These are phyloP conservation scores for Tenthredo notha DNA, from an alignment of 2,888 invertebrate species.

Conservation along the genomic window DNA sequence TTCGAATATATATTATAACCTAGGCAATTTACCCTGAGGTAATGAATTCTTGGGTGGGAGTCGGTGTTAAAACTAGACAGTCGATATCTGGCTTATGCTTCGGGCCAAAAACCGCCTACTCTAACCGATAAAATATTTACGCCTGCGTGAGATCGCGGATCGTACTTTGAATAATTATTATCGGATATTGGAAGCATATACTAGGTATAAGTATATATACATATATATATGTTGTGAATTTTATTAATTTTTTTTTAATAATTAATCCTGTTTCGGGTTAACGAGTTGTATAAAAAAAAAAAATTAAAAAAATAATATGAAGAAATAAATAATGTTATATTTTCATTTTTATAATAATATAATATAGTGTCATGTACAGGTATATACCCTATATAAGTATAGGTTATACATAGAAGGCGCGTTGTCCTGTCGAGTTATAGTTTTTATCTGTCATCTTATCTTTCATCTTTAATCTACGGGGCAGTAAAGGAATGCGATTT, in stretches of 20 bases:
- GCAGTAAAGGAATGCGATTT: constrained; percentile 33
- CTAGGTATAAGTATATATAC: too few relatives aligned
- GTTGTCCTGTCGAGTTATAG: constrained; percentile 7
- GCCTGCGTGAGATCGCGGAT: not conserved
- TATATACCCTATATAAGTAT: not conserved
- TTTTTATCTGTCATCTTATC: constrained; percentile 33
- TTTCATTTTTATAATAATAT: not conserved
- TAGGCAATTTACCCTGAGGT: constrained; percentile 18
- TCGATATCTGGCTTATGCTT: not conserved
- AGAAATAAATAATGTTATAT: not conserved
- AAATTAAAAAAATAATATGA: too few relatives aligned
- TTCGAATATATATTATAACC: constrained; percentile 16
- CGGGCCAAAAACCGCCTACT: constrained; percentile 20
- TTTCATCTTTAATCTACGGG: constrained; percentile 17
- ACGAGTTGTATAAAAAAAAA: too few relatives aligned
- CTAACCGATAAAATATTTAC: constrained; percentile 37
- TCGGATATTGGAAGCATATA: not conserved
- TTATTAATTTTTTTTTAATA: not conserved
- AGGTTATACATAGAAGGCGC: not conserved
- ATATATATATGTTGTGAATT: not conserved
- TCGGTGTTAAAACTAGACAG: constrained; percentile 19
- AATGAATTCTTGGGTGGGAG: constrained; percentile 38
- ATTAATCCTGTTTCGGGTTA: not conserved
- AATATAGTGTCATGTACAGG: not conserved
- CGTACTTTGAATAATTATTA: not conserved